Percentiles rank a stretch among this genome's conserved stretches.
Evolutionary conservation across 2,888 invertebrate species (phyloP).

Genomic region (Drosophila pseudotakahashii): DNA sequence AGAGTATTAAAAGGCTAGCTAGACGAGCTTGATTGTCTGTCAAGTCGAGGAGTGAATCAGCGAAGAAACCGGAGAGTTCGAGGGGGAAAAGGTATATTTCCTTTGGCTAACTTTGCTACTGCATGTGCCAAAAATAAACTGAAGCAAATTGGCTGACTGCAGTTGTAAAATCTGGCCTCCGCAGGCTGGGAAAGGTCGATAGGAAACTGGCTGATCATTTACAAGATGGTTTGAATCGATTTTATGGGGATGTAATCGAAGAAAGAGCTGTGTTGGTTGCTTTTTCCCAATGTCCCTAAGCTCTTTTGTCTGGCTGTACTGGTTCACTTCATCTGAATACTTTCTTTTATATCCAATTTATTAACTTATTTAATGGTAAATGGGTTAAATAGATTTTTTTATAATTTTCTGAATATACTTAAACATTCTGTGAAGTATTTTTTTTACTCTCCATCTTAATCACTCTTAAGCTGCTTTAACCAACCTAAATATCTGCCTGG

Average conservation of each 20-base stretch:
- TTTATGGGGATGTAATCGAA: constrained; percentile 2
- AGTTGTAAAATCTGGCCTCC: not conserved
- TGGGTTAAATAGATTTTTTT: too few species aligned
- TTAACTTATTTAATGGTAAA: too few species aligned
- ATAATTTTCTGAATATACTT: too few species aligned
- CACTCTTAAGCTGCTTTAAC: constrained; percentile 4
- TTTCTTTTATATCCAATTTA: too few species aligned
- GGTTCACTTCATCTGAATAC: not conserved
- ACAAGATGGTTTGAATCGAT: not conserved
- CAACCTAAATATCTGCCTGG: constrained; percentile 37
- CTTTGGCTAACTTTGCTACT: constrained; percentile 1
- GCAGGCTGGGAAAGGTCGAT: constrained; percentile 13
- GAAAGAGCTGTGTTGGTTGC: not conserved
- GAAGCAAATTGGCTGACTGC: not conserved
- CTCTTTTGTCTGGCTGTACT: not conserved
- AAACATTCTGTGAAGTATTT: not conserved
- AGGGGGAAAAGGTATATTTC: not conserved
- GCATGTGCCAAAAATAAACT: constrained; percentile 20
- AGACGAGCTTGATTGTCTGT: constrained; percentile 12
- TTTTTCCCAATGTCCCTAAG: not conserved
- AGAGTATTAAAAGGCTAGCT: constrained; percentile 2
- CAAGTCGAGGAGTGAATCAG: constrained; percentile 18
- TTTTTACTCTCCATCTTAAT: constrained; percentile 7
- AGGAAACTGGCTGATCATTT: constrained; percentile 2
- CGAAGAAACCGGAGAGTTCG: constrained; percentile 14